Percentiles rank a stretch among this genome's conserved stretches.
Conservation (phyloP, 2,113 vertebrate species). For the Triplophysa dalaica region DNA sequence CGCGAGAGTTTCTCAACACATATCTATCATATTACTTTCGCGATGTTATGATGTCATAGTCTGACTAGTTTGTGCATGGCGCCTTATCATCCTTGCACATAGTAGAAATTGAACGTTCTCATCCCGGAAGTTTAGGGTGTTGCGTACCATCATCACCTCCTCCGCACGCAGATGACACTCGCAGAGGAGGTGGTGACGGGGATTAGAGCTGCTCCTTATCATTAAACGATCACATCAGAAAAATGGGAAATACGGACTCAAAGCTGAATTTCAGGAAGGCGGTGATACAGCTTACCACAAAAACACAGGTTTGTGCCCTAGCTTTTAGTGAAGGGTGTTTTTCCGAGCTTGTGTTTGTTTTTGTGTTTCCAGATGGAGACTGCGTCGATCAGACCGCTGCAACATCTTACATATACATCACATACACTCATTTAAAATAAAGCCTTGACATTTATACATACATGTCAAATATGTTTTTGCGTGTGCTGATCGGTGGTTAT, state of each 20-base stretch:
- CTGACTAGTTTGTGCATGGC: no score
- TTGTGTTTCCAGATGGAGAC: constrained; percentile 43
- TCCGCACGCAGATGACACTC: constrained; percentile 66
- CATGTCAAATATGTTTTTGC: background rate
- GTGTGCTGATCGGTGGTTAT: background rate
- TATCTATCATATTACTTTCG: no score
- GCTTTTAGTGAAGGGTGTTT: background rate
- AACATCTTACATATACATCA: constrained; percentile 19
- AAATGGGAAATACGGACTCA: constrained; percentile 93
- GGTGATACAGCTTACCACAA: constrained; percentile 97
- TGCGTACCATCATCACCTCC: constrained; percentile 52
- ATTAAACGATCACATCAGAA: constrained; percentile 43
- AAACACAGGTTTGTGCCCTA: constrained; percentile 84
- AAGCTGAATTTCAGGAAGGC: constrained; percentile 98
- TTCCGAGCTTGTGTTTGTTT: background rate
- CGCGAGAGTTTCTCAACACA: no score
- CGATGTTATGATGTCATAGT: no score
- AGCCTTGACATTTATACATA: background rate
- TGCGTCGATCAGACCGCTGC: constrained; percentile 31
- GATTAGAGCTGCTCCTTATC: constrained; percentile 66
- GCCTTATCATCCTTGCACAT: background rate
- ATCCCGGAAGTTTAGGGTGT: constrained; percentile 66
- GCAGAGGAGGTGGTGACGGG: constrained; percentile 60
- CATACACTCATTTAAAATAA: background rate
- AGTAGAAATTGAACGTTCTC: background rate